These are phyloP conservation scores for Palythoa grandis DNA, from an alignment of 92 coral and sea anemone genomes.

Conservation along the genomic window DNA sequence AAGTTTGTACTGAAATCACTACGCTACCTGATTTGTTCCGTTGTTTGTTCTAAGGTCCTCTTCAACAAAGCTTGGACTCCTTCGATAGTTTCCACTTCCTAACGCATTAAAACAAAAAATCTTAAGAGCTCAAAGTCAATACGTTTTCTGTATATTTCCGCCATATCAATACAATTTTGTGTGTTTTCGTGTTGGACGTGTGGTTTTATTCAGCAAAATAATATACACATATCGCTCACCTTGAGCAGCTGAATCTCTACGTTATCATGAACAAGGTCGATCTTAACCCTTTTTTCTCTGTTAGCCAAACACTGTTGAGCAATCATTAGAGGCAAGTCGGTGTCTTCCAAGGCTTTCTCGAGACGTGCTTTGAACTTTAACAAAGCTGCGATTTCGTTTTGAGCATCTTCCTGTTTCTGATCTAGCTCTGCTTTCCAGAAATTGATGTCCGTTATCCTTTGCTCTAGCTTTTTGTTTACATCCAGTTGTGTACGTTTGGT, in stretches of 20 bases:
- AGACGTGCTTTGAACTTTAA: conserved; percentile 82
- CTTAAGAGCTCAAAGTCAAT: not conserved
- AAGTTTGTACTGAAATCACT: not conserved
- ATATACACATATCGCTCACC: conserved; percentile 46
- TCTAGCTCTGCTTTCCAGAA: conserved; percentile 97
- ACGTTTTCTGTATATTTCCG: not conserved
- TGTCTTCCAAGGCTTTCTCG: conserved; percentile 87
- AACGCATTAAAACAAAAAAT: not conserved
- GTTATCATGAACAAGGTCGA: conserved; percentile 96
- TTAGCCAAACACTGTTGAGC: conserved; percentile 91
- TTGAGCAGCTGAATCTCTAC: conserved; percentile 95
- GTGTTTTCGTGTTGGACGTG: not conserved
- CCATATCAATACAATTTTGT: not conserved
- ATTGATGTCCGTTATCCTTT: conserved; percentile 84
- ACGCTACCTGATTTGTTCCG: conserved; percentile 89
- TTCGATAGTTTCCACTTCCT: conserved; percentile 96
- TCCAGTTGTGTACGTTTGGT: conserved; percentile 90
- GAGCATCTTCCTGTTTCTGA: conserved; percentile 84
- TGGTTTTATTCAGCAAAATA: too few relatives aligned
- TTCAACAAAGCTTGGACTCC: conserved; percentile 91
- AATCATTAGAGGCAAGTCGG: conserved; percentile 88
- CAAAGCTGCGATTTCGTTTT: conserved; percentile 77
- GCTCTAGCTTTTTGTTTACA: conserved; percentile 94
- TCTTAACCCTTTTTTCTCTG: conserved; percentile 85
- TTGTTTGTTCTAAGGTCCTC: conserved; percentile 95